Evolutionary conservation across 2,888 invertebrate genomes (phyloP), one percentile per base, ranked within the genome.

Genomic region (Allacma fusca): DNA sequence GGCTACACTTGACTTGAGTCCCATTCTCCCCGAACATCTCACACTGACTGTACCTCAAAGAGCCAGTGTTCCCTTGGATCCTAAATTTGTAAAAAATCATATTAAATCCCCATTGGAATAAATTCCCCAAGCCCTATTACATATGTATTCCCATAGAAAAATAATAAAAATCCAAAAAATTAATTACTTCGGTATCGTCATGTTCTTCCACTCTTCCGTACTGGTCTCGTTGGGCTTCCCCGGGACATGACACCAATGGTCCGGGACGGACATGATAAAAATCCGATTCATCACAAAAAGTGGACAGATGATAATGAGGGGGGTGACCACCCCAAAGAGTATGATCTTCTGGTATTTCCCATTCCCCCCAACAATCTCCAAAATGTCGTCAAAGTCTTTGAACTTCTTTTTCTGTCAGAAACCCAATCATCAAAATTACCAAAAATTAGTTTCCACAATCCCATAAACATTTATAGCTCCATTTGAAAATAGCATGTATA

Each of bases 191-290:
- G 90, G 90, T 82, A 90, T 84, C 19, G 89, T 89, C 16, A 89
- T 76, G 29, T 86, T 85, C 80, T 88, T 88, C 90, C 90, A 90
- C 80, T 88, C 85, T 4, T 87, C 87, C 19, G 87, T 86, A 85
- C 89, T 88, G 16, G 88, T 88, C 16, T 57, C 62, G 2, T 81
- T 79, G 65, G 88, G 87, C 69, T 87, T 85, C 26, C 90, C 90
- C 0, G 90, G 88, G 24, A 90, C 89, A 72, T 86, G 85, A 81
- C 91, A 91, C 89, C 89, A 89, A 84, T 91, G 90, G 64, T 90
- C 88, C 2, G 90, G 90, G 28, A 71, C 40, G 44, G 23, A 62
- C 76, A 90, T 85, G 23, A 89, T 88, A 83, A 90, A 85, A 43
- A 90, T 87, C 13, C 89, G 86, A 83, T 89, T 90, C 86, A 89